Evolutionary conservation across 2,888 invertebrate species (phyloP).

Genomic region (Hypercompe scribonia): DNA sequence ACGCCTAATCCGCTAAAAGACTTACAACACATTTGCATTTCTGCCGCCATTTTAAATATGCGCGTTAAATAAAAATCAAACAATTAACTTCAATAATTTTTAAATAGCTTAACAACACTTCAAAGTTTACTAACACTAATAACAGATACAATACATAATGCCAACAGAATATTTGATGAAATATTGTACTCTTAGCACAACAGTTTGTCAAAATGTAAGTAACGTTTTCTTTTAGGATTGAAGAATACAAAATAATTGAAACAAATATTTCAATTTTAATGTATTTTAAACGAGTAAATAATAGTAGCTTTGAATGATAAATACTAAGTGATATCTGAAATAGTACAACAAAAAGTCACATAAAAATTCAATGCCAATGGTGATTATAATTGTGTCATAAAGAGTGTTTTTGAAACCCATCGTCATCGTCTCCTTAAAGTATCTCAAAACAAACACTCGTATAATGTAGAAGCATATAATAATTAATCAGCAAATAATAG

Average conservation of each 20-base stretch:
- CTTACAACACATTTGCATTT: conserved; percentile 18
- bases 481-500: neutral
- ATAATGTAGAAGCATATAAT: neutral
- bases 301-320: neutral
- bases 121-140: neutral
- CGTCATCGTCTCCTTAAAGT: neutral
- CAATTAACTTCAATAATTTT: neutral
- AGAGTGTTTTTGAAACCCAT: neutral
- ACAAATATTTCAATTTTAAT: neutral
- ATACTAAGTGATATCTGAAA: neutral
- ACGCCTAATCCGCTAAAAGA: conserved; percentile 23
- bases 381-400: neutral
- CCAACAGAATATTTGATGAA: neutral
- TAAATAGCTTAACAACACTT: neutral
- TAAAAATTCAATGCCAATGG: neutral
- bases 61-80: neutral
- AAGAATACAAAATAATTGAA: neutral
- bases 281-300: neutral
- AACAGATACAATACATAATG: neutral
- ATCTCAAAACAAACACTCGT: neutral
- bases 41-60: neutral
- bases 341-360: neutral
- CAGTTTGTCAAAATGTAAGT: neutral
- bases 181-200: neutral
- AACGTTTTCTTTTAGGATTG: neutral